Evolutionary conservation across 1,140 invertebrate species (phyloP).

Genomic region (Dreissena polymorpha): DNA sequence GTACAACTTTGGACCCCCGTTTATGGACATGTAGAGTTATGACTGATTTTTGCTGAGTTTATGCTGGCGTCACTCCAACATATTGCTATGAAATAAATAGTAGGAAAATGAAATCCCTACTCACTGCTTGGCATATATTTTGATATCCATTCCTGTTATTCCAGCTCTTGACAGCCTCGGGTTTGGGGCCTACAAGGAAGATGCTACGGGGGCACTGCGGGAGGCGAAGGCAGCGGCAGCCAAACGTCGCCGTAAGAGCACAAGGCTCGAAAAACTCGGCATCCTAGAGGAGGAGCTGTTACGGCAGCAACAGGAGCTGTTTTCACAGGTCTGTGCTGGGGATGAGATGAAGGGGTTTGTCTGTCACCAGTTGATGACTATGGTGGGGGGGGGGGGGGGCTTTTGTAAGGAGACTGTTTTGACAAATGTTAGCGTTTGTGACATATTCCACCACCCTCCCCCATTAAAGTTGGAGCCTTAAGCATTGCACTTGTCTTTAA

Average conservation of each 20-base stretch:
- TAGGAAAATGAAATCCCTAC: too few species aligned
- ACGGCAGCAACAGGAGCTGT: conserved; percentile 98
- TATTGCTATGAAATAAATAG: too few species aligned
- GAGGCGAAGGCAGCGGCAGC: conserved; percentile 98
- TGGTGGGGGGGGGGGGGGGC: too few species aligned
- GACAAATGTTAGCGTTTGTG: neutral
- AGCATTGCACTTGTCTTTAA: neutral
- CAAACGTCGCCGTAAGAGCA: conserved; percentile 95
- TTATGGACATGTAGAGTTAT: too few species aligned
- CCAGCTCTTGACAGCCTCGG: conserved; percentile 94
- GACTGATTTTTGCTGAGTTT: too few species aligned
- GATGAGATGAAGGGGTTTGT: too few species aligned
- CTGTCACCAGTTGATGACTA: too few species aligned
- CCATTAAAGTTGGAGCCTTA: too few species aligned
- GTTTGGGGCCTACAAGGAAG: conserved; percentile 95
- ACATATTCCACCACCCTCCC: neutral
- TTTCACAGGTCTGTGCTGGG: conserved; percentile 88
- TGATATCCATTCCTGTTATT: conserved; percentile 19
- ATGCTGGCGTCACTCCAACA: too few species aligned
- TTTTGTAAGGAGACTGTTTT: neutral
- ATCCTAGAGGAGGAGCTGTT: conserved; percentile 98
- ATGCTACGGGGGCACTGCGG: conserved; percentile 95
- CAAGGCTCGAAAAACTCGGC: conserved; percentile 95
- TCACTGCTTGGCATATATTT: too few species aligned
- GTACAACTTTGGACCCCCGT: too few species aligned